phyloP scores from a whole-genome alignment of 92 coral and sea anemone species.

The Epizoanthus stellaris region DNA sequence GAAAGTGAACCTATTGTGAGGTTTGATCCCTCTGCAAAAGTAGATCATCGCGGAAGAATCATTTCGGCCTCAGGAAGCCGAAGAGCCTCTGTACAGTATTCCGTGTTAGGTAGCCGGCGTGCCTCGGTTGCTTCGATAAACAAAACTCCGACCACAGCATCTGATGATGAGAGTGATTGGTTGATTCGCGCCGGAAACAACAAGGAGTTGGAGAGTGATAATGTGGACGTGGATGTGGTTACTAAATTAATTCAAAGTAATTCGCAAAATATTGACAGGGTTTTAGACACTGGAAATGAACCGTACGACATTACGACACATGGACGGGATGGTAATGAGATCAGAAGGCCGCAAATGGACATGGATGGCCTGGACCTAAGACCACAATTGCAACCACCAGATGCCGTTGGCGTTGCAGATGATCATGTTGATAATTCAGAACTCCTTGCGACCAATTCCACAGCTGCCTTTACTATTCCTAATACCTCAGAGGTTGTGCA shows the following conservation, averaged over 20 bases:
- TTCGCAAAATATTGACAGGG: not conserved
- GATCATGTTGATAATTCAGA: not conserved
- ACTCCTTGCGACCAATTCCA: not conserved
- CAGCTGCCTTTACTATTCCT: not conserved
- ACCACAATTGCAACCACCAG: not conserved
- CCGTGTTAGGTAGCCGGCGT: not conserved
- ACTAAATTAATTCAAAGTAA: too few species aligned
- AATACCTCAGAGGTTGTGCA: not conserved
- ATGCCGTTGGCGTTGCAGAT: not conserved
- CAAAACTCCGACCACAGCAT: too few species aligned
- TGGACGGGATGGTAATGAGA: not conserved
- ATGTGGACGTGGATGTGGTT: too few species aligned
- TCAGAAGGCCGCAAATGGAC: not conserved
- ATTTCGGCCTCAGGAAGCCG: not conserved
- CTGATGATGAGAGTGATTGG: not conserved
- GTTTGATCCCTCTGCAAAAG: not conserved
- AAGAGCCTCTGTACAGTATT: not conserved
- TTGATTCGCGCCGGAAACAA: not conserved
- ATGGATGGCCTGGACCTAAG: not conserved
- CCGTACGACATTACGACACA: not conserved
- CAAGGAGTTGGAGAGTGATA: not conserved
- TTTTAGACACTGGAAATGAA: not conserved
- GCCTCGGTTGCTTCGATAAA: not conserved
- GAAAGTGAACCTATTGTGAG: not conserved
- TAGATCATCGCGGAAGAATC: slow-evolving; percentile 14